A percentile compares a stretch with the other conserved stretches of the same genome.
Conservation (phyloP, 2,113 vertebrate genomes). For the Dromiciops gliroides region DNA sequence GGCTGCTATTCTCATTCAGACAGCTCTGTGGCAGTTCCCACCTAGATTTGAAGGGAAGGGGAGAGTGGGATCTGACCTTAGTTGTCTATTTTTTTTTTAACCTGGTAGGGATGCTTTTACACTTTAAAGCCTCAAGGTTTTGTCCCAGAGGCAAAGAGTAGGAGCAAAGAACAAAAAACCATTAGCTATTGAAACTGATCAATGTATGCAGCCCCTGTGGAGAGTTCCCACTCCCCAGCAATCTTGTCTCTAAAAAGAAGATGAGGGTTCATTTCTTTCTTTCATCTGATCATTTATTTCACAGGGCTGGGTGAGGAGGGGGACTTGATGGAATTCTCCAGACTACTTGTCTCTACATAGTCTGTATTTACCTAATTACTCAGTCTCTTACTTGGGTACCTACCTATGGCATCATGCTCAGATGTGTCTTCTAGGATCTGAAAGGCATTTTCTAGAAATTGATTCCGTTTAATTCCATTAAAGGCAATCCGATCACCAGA, state of each 20-base stretch:
- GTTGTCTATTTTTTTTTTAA: neutral
- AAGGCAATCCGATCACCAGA: slow-evolving; percentile 72
- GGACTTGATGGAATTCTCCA: slow-evolving; percentile 26
- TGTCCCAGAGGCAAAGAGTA: neutral
- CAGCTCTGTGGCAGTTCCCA: neutral
- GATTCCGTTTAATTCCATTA: slow-evolving; percentile 71
- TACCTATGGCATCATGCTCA: slow-evolving; percentile 22
- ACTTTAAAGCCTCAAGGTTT: neutral
- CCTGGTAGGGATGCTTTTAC: neutral
- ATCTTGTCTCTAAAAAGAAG: neutral
- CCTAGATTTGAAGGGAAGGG: neutral
- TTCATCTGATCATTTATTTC: neutral
- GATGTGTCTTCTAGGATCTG: slow-evolving; percentile 29
- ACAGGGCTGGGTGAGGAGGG: neutral
- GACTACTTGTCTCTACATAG: slow-evolving; percentile 20
- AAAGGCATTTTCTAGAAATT: slow-evolving; percentile 67
- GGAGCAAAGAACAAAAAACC: neutral
- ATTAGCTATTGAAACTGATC: neutral
- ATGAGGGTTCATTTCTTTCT: neutral
- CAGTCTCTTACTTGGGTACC: slow-evolving; percentile 2
- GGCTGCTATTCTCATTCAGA: neutral
- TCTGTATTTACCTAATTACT: neutral
- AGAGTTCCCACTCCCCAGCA: neutral
- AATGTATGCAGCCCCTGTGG: neutral
- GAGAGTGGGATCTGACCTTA: neutral